Conservation (phyloP, 1,140 invertebrate species). For the Calosoma granatense region DNA sequence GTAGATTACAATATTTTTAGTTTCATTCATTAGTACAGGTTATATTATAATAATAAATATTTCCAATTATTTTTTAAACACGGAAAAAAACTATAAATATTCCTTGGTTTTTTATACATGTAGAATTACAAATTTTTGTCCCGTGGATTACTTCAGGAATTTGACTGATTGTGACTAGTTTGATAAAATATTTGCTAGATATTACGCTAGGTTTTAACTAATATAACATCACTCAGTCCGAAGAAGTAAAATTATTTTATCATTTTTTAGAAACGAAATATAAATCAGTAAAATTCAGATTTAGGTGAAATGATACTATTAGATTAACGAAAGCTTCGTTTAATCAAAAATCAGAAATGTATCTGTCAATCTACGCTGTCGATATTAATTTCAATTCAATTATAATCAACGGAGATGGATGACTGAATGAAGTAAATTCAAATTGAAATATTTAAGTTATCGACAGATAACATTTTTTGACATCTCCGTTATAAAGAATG, state of each 20-base stretch:
- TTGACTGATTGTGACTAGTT: background rate
- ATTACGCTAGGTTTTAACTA: background rate
- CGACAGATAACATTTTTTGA: background rate
- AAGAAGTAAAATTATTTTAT: no score
- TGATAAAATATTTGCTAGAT: background rate
- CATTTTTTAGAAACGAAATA: no score
- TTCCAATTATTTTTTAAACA: no score
- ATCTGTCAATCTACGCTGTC: background rate
- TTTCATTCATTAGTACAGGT: no score
- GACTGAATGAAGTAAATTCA: background rate
- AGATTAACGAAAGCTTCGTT: background rate
- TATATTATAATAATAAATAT: no score
- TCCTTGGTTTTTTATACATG: no score
- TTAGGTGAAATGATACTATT: background rate
- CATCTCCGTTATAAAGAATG: background rate
- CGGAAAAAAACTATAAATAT: no score
- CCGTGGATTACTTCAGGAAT: background rate
- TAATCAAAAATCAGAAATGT: background rate
- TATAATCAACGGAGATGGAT: background rate
- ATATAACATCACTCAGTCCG: background rate
- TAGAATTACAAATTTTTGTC: background rate
- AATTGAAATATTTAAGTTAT: background rate
- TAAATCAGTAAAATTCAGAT: background rate
- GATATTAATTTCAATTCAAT: background rate
- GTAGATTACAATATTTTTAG: no score